These are phyloP conservation scores for Mythimna impura DNA, from an alignment of 2,888 invertebrate genomes.

Conservation along the genomic window DNA sequence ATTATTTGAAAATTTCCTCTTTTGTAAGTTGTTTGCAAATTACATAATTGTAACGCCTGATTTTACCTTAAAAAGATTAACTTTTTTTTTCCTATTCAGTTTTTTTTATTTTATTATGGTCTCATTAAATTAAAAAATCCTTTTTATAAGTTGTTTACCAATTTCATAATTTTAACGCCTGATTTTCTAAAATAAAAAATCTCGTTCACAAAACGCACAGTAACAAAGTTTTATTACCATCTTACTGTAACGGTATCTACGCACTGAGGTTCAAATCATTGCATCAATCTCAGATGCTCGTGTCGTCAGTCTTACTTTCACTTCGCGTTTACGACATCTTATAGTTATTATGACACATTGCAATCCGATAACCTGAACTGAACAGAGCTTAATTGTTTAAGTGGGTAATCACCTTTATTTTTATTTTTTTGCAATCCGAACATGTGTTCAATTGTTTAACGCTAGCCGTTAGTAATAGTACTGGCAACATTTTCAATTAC, in stretches of 20 bases:
- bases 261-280: slow-evolving; percentile 41
- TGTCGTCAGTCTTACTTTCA: slow-evolving; percentile 68
- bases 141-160: not conserved
- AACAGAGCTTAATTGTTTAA: slow-evolving; percentile 15
- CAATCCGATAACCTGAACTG: slow-evolving; percentile 2
- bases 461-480: not conserved
- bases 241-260: slow-evolving; percentile 6
- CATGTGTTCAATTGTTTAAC: not conserved
- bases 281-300: slow-evolving; percentile 54
- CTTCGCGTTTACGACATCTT: slow-evolving; percentile 62
- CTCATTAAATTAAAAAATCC: too few species aligned
- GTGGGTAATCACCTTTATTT: not conserved
- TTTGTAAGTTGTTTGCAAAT: too few species aligned
- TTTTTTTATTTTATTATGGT: too few species aligned
- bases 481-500: slow-evolving; percentile 40
- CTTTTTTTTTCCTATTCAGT: too few species aligned
- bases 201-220: not conserved
- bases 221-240: slow-evolving; percentile 1
- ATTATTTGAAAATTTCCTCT: too few species aligned
- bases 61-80: too few species aligned
- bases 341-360: slow-evolving; percentile 55
- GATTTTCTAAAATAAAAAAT: not conserved
- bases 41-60: too few species aligned
- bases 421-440: not conserved
- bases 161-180: not conserved